These are phyloP conservation scores for Saxicola maurus DNA, from an alignment of 2,797 vertebrate species.

Conservation along the genomic window DNA sequence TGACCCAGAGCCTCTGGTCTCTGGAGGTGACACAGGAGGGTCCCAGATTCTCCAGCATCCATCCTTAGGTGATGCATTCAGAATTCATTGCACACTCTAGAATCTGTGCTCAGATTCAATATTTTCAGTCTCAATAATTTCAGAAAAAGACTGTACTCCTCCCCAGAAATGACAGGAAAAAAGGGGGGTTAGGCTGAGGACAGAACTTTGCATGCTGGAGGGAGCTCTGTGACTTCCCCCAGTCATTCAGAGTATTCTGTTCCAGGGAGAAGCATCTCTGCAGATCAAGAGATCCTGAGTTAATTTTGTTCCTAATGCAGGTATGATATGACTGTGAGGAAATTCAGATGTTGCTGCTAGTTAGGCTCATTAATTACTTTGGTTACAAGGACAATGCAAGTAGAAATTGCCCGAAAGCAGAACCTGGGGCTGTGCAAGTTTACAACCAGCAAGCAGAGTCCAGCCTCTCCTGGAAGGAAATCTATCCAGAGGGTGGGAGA, in stretches of 20 bases:
- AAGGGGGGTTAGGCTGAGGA: neutral
- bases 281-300: neutral
- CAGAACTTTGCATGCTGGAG: neutral
- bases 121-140: neutral
- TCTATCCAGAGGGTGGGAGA: neutral
- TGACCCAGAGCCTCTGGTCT: neutral
- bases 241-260: neutral
- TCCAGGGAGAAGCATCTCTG: neutral
- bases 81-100: neutral
- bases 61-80: neutral
- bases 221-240: neutral
- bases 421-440: neutral
- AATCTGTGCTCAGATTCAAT: neutral
- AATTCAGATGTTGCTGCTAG: neutral
- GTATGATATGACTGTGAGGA: neutral
- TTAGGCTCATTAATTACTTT: neutral
- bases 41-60: neutral
- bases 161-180: neutral
- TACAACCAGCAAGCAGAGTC: neutral
- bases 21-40: neutral
- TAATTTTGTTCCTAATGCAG: neutral
- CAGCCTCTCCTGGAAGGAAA: neutral
- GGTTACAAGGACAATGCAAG: neutral
- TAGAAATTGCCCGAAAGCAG: neutral
- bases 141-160: neutral